Conservation (phyloP, 2,113 vertebrate genomes). For the Natator depressus region DNA sequence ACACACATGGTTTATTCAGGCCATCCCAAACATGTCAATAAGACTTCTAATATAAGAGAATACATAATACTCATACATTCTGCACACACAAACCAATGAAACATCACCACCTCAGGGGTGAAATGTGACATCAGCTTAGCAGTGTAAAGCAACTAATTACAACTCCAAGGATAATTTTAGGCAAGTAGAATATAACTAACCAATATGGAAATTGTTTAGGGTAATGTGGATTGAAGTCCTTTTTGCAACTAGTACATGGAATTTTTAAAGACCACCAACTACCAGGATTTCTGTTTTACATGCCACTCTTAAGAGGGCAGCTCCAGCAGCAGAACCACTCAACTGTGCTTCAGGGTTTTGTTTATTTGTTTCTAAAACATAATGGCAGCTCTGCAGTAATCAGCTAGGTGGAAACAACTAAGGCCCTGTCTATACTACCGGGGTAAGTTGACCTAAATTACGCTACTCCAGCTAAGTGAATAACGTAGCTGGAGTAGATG, state of each 20-base stretch:
- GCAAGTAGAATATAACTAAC: neutral
- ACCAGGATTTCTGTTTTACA: neutral
- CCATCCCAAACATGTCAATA: neutral
- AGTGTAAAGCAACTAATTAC: neutral
- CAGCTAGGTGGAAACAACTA: neutral
- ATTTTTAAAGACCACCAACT: neutral
- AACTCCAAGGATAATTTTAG: neutral
- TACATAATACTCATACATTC: neutral
- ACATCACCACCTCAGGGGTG: neutral
- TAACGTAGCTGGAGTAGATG: no score
- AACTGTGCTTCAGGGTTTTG: neutral
- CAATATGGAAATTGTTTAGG: neutral
- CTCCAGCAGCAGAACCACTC: neutral
- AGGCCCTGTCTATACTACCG: no score
- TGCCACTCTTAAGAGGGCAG: neutral
- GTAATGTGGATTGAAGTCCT: neutral
- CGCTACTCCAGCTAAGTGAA: no score
- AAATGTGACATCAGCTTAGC: neutral
- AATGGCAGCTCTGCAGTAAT: neutral
- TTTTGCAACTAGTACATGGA: neutral
- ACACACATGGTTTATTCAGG: neutral
- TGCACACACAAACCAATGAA: neutral
- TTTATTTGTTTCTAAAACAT: neutral
- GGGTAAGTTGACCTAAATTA: no score
- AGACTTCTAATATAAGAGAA: neutral